A percentile compares a stretch with the other conserved stretches of the same genome.
phyloP scores from a whole-genome alignment of 2,113 vertebrate genomes.

The Corythoichthys haematopterus region DNA sequence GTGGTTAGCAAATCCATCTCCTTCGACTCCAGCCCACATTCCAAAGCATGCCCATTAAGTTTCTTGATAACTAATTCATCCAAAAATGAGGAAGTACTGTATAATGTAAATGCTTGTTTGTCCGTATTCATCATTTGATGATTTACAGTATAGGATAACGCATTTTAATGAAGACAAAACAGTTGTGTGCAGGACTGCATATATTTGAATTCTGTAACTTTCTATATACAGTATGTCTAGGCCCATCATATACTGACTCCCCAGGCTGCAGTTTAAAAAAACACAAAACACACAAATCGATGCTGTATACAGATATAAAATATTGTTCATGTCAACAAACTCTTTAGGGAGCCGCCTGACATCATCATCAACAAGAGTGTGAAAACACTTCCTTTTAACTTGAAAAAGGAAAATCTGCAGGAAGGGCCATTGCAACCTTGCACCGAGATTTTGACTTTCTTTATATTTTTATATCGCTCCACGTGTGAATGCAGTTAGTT shows the following conservation, averaged over 20 bases:
- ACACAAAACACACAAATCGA: slow-evolving; percentile 35
- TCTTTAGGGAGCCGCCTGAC: slow-evolving; percentile 28
- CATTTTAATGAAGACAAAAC: background rate
- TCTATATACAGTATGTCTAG: slow-evolving; percentile 7
- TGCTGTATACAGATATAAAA: slow-evolving; percentile 37
- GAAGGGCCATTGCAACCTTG: background rate
- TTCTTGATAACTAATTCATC: background rate
- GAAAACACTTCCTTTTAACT: slow-evolving; percentile 15
- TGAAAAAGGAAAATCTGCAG: background rate
- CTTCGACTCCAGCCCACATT: too few relatives aligned
- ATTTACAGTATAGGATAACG: background rate
- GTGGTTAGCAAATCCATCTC: too few relatives aligned
- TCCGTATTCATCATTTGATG: background rate
- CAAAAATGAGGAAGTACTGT: background rate
- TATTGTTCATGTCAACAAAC: slow-evolving; percentile 26
- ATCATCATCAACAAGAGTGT: slow-evolving; percentile 28
- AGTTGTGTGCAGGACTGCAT: background rate
- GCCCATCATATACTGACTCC: slow-evolving; percentile 4
- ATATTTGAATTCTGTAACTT: slow-evolving; percentile 9
- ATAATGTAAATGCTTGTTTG: background rate
- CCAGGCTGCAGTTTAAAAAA: slow-evolving; percentile 37
- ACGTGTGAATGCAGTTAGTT: slow-evolving; percentile 39
- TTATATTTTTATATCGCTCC: slow-evolving; percentile 7
- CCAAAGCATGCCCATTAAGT: background rate
- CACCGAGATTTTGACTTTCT: background rate